Base-by-base conservation (phyloP, 2,888 invertebrate species). In the Ryuthela nishihirai region DNA sequence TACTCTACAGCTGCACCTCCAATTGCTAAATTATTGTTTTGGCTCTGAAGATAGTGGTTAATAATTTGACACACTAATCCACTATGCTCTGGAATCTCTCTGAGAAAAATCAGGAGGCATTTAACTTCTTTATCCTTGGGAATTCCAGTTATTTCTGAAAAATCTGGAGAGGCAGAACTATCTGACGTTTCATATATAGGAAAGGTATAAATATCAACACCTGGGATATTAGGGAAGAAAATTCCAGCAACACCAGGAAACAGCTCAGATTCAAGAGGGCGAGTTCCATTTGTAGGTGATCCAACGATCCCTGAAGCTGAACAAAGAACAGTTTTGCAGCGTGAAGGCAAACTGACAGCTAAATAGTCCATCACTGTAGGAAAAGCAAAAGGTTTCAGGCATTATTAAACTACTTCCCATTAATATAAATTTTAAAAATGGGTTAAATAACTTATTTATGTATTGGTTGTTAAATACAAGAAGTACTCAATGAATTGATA, bases 1-100 rank as follows among this genome's bases (percentile, higher is more conserved):
- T 45, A 44, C n/a, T 54, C 49, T 4, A 52, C 41, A 3, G 59
- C 32, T 10, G 54, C 47, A 1, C 64, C 64, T 9, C 64, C 64
- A 24, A 64, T 18, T 1, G 64, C 64, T 18, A 64, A 17, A 18
- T 41, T 40, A 26, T 26, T 15, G n/a, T 46, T 17, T 26, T 56
- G 32, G 15, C 42, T 35, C 9, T 17, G 3, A 9, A 59, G 23
- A 15, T 32, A 52, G 36, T 24, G 20, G 4, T 47, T 23, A 6
- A 55, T 24, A 17, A 61, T 29, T 38, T 39, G 34, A 7, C 44
- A 6, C 18, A 9, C 6, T 15, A 7, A 15, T 3, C 12, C 10
- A 7, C 4, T 2, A 4, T 38, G 26, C 34, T 38, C 38, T 38
- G 3, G 29, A 23, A 18, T 21, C n/a, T 39, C 20, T 5, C 39